Conservation (phyloP, 2,113 vertebrate species). For the Ifrita kowaldi region DNA sequence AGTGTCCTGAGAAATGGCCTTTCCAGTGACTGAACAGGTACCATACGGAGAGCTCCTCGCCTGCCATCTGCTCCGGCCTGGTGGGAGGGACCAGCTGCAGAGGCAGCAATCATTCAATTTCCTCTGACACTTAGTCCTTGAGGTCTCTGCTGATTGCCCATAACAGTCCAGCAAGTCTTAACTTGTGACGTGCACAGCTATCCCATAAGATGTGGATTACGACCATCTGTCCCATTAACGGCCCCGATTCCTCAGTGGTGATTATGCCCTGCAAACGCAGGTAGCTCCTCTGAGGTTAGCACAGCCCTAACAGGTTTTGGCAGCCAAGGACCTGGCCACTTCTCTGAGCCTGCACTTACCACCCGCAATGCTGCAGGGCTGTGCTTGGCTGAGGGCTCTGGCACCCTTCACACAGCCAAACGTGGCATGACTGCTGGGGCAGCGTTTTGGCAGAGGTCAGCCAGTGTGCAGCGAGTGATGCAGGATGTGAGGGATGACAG, state of each 20-base stretch:
- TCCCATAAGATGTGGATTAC: neutral
- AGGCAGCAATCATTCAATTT: neutral
- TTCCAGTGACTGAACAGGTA: neutral
- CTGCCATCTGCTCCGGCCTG: slow-evolving; percentile 37
- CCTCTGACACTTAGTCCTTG: slow-evolving; percentile 22
- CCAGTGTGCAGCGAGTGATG: fast-evolving
- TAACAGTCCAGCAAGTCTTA: neutral
- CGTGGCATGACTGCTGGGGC: neutral
- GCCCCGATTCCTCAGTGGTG: neutral
- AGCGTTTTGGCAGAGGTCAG: neutral
- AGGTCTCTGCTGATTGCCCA: neutral
- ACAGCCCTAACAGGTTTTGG: neutral
- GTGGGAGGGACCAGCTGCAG: neutral
- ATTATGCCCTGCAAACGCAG: neutral
- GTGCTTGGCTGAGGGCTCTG: neutral
- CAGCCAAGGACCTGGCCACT: neutral
- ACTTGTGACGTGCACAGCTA: neutral
- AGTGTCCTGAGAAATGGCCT: neutral
- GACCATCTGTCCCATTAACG: neutral
- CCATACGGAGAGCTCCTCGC: neutral
- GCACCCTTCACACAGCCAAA: neutral
- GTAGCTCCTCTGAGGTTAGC: neutral
- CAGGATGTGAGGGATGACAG: neutral
- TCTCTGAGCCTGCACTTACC: neutral
- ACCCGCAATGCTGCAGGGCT: neutral